Percentiles rank a stretch among this genome's conserved stretches.
phyloP scores from a whole-genome alignment of 2,797 vertebrate species.

The Siniperca undulata region DNA sequence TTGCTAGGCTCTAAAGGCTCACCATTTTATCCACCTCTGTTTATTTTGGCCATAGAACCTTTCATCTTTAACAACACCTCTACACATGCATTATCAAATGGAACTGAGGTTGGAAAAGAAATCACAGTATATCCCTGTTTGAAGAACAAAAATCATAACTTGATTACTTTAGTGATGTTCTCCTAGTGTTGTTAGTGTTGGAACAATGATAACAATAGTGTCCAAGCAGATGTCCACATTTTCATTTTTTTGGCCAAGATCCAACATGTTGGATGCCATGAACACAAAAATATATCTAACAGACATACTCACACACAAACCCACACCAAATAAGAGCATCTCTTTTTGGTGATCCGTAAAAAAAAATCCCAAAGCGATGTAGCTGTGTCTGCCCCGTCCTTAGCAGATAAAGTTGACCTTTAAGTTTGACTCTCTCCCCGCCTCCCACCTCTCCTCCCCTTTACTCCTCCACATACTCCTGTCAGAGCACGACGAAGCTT shows the following conservation, averaged over 20 bases:
- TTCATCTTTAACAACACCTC: not conserved
- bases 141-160: not conserved
- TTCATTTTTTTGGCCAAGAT: constrained; percentile 6
- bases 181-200: not conserved
- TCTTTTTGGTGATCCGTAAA: constrained; percentile 80
- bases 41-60: not conserved
- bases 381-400: constrained; percentile 83
- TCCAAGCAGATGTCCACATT: not conserved
- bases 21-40: too few relatives aligned
- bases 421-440: constrained; percentile 74
- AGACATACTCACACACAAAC: constrained; percentile 25
- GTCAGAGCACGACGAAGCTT: constrained; percentile 86
- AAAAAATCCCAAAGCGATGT: constrained; percentile 82
- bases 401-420: constrained; percentile 89
- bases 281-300: constrained; percentile 15
- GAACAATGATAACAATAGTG: not conserved
- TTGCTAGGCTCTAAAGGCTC: too few relatives aligned
- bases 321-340: constrained; percentile 54
- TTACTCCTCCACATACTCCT: constrained; percentile 78
- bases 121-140: not conserved
- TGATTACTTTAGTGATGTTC: not conserved
- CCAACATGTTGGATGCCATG: constrained; percentile 23
- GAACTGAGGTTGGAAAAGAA: not conserved
- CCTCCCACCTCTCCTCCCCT: constrained; percentile 54
- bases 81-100: not conserved